Conservation (phyloP, 2,797 vertebrate genomes). For the Harpagifer antarcticus region DNA sequence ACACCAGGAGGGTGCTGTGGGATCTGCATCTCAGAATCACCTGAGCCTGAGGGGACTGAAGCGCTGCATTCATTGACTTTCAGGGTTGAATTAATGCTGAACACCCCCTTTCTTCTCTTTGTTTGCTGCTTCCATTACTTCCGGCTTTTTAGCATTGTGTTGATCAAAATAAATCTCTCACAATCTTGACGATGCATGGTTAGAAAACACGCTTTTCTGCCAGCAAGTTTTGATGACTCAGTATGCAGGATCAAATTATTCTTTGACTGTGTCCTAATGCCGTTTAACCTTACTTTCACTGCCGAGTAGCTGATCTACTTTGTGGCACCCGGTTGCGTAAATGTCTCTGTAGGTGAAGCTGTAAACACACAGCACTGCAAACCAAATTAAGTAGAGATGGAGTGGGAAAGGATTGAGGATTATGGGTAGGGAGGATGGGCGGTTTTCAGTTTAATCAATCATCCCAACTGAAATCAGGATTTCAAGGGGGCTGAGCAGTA, state of each 20-base stretch:
- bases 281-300: conserved; percentile 30
- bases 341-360: conserved; percentile 40
- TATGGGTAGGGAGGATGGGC: background rate
- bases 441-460: conserved; percentile 73
- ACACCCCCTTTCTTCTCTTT: background rate
- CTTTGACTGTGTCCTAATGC: conserved; percentile 21
- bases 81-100: conserved; percentile 33
- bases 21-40: conserved; percentile 30
- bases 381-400: conserved; percentile 61
- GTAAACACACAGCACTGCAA: conserved; percentile 45
- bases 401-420: conserved; percentile 24
- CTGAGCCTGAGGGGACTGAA: conserved; percentile 29
- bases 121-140: conserved; percentile 29
- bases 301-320: conserved; percentile 27
- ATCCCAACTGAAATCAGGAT: conserved; percentile 55
- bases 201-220: conserved; percentile 2
- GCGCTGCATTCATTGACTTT: conserved; percentile 56
- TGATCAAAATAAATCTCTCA: conserved; percentile 39
- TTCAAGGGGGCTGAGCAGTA: background rate
- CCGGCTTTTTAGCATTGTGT: conserved; percentile 21
- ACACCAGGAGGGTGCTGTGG: conserved; percentile 28
- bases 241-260: conserved; percentile 11
- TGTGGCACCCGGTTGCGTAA: conserved; percentile 22
- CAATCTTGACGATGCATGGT: conserved; percentile 19
- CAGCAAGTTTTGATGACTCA: conserved; percentile 28